Evolutionary conservation across 1,140 invertebrate species (phyloP), one percentile per base, ranked within the genome.

Genomic region (Goniozus legneri): DNA sequence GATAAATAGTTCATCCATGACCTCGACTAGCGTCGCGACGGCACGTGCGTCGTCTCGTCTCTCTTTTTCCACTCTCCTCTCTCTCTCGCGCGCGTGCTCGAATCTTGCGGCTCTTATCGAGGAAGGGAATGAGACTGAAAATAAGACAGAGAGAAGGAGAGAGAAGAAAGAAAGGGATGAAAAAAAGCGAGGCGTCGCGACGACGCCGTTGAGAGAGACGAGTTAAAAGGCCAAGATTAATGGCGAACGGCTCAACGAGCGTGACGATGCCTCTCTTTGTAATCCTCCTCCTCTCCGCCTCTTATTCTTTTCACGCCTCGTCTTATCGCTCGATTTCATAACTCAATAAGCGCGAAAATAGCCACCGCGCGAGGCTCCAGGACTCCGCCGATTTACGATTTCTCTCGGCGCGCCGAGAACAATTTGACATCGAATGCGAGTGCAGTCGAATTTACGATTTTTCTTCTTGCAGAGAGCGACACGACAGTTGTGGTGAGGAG

Each of bases 401-500:
- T n/a, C n/a, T n/a, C n/a, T n/a, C n/a, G n/a, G n/a, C n/a, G n/a
- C n/a, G n/a, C n/a, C n/a, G n/a, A n/a, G n/a, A n/a, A n/a, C n/a
- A n/a, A n/a, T n/a, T n/a, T n/a, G n/a, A n/a, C n/a, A n/a, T n/a
- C n/a, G n/a, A n/a, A n/a, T n/a, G n/a, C n/a, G n/a, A n/a, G n/a
- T n/a, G n/a, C n/a, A n/a, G n/a, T n/a, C n/a, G n/a, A n/a, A n/a
- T n/a, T n/a, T n/a, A n/a, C n/a, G n/a, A n/a, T n/a, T n/a, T 34
- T 54, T 65, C 44, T 57, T 43, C 36, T 78, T 77, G 24, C 78
- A 93, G 91, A 91, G 67, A 88, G 87, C 66, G 89, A 93, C 70
- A 92, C 92, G 69, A 87, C 84, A 20, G 86, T 95, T 12, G 79
- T 88, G 31, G 88, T 94, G 0, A 82, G 82, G 52, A 82, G 89